Percentiles rank a stretch among this genome's conserved stretches.
These are phyloP conservation scores for Seriola dumerili DNA, from an alignment of 2,113 vertebrate genomes.

Conservation along the genomic window DNA sequence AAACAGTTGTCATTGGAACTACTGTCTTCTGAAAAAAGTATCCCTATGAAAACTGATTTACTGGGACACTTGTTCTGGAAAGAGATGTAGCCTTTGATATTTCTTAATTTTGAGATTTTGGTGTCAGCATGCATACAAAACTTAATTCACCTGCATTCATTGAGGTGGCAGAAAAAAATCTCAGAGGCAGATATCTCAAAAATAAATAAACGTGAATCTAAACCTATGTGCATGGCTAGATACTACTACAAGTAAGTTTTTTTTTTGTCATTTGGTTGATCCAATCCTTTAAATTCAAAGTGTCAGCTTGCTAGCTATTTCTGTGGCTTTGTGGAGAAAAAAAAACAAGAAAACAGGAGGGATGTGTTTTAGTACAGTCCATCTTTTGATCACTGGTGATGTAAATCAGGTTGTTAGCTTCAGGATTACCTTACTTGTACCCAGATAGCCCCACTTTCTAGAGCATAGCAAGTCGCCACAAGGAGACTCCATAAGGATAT, in stretches of 20 bases:
- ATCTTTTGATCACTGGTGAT: background rate
- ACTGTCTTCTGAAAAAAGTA: too few species aligned
- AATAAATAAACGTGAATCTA: too few species aligned
- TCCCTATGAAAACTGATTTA: constrained; percentile 1
- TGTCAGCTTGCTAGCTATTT: too few species aligned
- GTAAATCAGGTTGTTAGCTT: background rate
- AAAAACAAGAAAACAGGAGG: background rate
- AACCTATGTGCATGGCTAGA: background rate
- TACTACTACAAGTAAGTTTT: background rate
- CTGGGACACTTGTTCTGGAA: constrained; percentile 7
- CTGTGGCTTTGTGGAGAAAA: background rate
- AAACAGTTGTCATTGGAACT: background rate
- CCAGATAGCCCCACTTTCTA: background rate
- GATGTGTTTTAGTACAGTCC: background rate
- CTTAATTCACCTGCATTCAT: too few species aligned
- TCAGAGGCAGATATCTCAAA: too few species aligned
- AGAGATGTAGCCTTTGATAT: background rate
- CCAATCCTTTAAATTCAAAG: background rate
- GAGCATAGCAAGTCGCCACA: background rate
- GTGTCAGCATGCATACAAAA: background rate
- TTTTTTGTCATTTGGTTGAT: background rate
- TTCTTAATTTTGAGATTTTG: background rate
- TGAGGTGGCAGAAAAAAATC: too few species aligned
- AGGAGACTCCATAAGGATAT: background rate
- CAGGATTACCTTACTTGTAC: background rate